A percentile compares a stretch with the other conserved stretches of the same genome.
phyloP scores from a whole-genome alignment of 2,113 vertebrate species.

The Rattus rattus region DNA sequence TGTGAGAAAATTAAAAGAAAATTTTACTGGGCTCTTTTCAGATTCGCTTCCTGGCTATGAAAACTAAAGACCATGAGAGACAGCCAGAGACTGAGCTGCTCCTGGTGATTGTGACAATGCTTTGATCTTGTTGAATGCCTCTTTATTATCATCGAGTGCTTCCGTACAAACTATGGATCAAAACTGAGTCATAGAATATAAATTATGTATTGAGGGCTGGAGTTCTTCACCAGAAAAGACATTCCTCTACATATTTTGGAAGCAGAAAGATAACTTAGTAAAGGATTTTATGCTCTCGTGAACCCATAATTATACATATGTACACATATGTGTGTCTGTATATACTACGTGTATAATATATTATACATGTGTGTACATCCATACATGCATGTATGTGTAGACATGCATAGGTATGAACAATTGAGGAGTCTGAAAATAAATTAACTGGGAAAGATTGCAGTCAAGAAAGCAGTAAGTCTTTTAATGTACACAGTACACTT shows the following conservation, averaged over 20 bases:
- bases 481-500: not conserved
- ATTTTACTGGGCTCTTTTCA: not conserved
- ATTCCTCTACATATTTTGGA: slow-evolving; percentile 15
- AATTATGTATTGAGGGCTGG: not conserved
- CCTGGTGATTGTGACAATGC: not conserved
- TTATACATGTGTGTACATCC: not conserved
- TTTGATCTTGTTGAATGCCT: not conserved
- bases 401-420: not conserved
- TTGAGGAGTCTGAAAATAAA: not conserved
- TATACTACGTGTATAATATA: not conserved
- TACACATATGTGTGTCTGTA: not conserved
- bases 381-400: not conserved
- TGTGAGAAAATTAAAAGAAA: slow-evolving; percentile 20
- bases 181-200: not conserved
- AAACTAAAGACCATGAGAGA: not conserved
- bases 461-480: not conserved
- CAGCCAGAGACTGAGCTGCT: not conserved
- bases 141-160: not conserved
- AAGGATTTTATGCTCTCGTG: not conserved
- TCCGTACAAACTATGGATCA: not conserved
- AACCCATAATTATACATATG: not conserved
- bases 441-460: slow-evolving; percentile 26
- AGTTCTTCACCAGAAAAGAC: not conserved
- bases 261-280: slow-evolving; percentile 1
- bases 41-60: not conserved